Conservation (phyloP, 92 coral and sea anemone species). For the Phenganax stokvisi region DNA sequence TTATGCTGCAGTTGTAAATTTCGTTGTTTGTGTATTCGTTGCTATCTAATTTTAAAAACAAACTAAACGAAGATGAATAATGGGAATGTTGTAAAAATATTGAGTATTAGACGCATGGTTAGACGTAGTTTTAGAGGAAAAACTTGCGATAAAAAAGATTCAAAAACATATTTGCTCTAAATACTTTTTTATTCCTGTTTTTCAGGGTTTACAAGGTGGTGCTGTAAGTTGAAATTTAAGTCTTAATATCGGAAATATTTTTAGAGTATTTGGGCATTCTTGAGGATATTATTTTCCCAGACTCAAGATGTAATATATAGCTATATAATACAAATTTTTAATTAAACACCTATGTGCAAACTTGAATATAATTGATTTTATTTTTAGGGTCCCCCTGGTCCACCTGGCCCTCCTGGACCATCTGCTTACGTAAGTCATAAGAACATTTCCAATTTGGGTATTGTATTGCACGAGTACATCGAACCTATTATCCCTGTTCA, state of each 20-base stretch:
- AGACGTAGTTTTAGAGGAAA: no score
- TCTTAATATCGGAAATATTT: background rate
- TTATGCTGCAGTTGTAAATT: background rate
- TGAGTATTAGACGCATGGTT: background rate
- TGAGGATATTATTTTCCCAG: no score
- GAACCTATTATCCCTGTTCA: no score
- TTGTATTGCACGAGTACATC: no score
- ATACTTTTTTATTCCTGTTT: background rate
- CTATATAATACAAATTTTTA: no score
- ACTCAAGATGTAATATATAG: no score
- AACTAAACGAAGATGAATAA: no score
- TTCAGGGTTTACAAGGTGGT: slow-evolving; percentile 40
- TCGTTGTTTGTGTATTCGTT: background rate
- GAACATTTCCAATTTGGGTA: background rate
- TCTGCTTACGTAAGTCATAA: slow-evolving; percentile 43
- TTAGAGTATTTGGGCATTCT: background rate
- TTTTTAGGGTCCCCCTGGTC: slow-evolving; percentile 47
- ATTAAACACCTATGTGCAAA: background rate
- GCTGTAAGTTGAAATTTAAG: slow-evolving; percentile 22
- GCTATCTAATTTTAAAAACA: no score
- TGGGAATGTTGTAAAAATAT: background rate
- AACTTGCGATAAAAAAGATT: no score
- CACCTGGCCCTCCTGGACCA: slow-evolving; percentile 61
- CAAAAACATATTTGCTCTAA: background rate
- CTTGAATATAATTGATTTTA: background rate